Conservation (phyloP, 2,888 invertebrate species). For the Napeogenes sylphis region DNA sequence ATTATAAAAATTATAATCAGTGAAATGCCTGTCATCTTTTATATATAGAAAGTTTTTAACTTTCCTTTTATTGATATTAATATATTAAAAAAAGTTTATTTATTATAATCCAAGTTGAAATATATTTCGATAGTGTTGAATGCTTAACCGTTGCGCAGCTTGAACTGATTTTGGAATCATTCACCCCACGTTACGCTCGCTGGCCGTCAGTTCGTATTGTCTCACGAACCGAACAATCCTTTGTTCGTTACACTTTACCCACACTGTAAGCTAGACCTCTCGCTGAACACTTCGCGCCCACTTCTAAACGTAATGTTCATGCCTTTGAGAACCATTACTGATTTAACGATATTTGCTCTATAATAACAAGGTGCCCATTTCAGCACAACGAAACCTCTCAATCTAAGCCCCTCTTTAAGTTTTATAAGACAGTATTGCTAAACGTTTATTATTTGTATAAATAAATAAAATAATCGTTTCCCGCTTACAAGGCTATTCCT, state of each 20-base stretch:
- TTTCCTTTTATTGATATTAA: neutral
- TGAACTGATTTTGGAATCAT: slow-evolving; percentile 68
- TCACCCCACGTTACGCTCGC: slow-evolving; percentile 69
- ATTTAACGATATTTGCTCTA: slow-evolving; percentile 58
- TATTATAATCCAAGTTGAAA: neutral
- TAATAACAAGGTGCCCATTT: slow-evolving; percentile 51
- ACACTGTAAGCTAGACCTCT: slow-evolving; percentile 61
- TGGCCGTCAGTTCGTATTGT: slow-evolving; percentile 63
- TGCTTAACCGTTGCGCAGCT: slow-evolving; percentile 38
- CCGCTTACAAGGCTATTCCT: slow-evolving; percentile 21
- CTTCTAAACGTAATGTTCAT: slow-evolving; percentile 57
- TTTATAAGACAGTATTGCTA: slow-evolving; percentile 18
- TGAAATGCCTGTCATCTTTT: neutral
- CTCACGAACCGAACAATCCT: slow-evolving; percentile 64
- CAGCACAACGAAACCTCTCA: slow-evolving; percentile 50
- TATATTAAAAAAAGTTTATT: neutral
- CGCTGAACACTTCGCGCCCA: slow-evolving; percentile 62
- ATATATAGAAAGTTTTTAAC: neutral
- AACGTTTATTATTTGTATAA: slow-evolving; percentile 16
- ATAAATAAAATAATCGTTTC: slow-evolving; percentile 15
- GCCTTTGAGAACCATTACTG: slow-evolving; percentile 49
- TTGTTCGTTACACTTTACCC: slow-evolving; percentile 65
- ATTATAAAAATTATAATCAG: slow-evolving; percentile 4
- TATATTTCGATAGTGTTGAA: slow-evolving; percentile 31
- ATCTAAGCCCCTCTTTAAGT: slow-evolving; percentile 39